Evolutionary conservation across 2,113 vertebrate species (phyloP).

Genomic region (Pollimyrus isidori): DNA sequence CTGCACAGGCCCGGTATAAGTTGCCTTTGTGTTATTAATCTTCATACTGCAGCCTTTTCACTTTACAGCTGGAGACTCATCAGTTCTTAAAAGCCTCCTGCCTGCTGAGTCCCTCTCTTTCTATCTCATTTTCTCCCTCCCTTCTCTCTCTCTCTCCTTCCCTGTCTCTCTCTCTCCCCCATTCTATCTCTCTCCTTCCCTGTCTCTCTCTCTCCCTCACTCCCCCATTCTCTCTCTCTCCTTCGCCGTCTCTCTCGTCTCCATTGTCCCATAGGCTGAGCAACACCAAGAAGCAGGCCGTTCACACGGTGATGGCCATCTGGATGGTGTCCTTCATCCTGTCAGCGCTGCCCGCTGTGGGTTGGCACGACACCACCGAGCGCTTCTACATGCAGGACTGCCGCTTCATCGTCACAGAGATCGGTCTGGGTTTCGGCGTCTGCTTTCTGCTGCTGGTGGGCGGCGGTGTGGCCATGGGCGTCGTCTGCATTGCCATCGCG

Average conservation of each 20-base stretch:
- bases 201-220: not conserved
- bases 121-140: too few species aligned
- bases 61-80: not conserved
- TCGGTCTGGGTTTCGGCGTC: conserved; percentile 84
- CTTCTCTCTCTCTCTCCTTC: not conserved
- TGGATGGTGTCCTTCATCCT: conserved; percentile 94
- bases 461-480: conserved; percentile 76
- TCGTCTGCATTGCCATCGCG: conserved; percentile 78
- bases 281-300: conserved; percentile 86
- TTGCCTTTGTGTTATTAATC: not conserved
- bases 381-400: conserved; percentile 85
- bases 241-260: not conserved
- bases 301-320: conserved; percentile 89
- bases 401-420: conserved; percentile 85
- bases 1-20: not conserved
- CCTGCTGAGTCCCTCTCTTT: too few species aligned
- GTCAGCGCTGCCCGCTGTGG: conserved; percentile 83
- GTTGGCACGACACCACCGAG: conserved; percentile 82
- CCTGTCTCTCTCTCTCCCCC: not conserved
- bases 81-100: not conserved
- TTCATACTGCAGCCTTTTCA: not conserved
- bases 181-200: not conserved
- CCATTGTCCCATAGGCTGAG: conserved; percentile 64
- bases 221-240: not conserved
- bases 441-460: conserved; percentile 86